A percentile compares a stretch with the other conserved stretches of the same genome.
phyloP scores from a whole-genome alignment of 1,140 invertebrate genomes.

The Macrotrachela quadricornifera region DNA sequence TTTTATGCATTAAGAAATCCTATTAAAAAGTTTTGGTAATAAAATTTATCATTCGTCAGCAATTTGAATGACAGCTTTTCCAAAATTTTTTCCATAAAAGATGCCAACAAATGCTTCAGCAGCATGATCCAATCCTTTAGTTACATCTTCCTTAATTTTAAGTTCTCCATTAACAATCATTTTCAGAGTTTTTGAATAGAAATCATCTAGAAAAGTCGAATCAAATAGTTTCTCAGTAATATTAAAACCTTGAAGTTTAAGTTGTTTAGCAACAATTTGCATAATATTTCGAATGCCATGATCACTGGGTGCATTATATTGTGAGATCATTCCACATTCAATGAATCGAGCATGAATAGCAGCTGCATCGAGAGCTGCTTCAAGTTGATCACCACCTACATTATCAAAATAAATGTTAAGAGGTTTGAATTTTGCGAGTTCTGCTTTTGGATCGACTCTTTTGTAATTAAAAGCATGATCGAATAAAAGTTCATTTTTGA shows the following conservation, averaged over 20 bases:
- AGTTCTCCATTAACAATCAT: slow-evolving; percentile 31
- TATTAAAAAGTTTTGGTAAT: too few species aligned
- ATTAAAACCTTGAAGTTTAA: not conserved
- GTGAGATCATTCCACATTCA: not conserved
- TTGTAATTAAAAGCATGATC: slow-evolving; percentile 49
- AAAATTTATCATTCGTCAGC: too few species aligned
- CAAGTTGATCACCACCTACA: slow-evolving; percentile 25
- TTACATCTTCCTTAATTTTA: slow-evolving; percentile 36
- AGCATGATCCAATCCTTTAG: slow-evolving; percentile 40
- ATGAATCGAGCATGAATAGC: not conserved
- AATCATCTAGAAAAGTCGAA: slow-evolving; percentile 35
- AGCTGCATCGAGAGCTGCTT: not conserved
- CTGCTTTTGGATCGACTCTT: slow-evolving; percentile 32
- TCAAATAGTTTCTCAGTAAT: slow-evolving; percentile 28
- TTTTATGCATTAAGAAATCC: too few species aligned
- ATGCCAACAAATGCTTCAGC: slow-evolving; percentile 39
- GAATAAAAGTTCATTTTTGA: slow-evolving; percentile 41
- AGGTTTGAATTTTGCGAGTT: slow-evolving; percentile 40
- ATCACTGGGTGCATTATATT: too few species aligned
- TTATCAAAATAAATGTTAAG: slow-evolving; percentile 53
- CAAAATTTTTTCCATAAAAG: slow-evolving; percentile 37
- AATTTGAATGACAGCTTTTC: slow-evolving; percentile 37
- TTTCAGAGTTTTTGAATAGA: slow-evolving; percentile 36
- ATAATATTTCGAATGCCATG: not conserved
- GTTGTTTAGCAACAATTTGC: not conserved